Percentiles rank a stretch among this genome's conserved stretches.
These are phyloP conservation scores for Rhynchophorus ferrugineus DNA, from an alignment of 1,140 invertebrate species.

Conservation along the genomic window DNA sequence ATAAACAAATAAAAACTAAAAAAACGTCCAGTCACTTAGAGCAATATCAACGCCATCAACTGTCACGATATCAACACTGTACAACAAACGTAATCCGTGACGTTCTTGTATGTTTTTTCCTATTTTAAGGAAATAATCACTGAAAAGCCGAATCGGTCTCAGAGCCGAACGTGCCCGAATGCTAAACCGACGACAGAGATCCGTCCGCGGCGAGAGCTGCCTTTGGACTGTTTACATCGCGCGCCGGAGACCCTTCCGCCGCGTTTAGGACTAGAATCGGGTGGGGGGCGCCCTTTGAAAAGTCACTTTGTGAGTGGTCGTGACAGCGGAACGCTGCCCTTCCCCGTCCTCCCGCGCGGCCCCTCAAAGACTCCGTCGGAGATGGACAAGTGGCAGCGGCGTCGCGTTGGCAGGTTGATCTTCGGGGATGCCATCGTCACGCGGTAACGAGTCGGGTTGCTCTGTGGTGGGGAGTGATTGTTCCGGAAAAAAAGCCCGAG, in stretches of 20 bases:
- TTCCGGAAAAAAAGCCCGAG: too few relatives aligned
- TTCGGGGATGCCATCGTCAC: neutral
- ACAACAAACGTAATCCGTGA: too few relatives aligned
- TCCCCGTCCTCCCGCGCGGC: constrained; percentile 23
- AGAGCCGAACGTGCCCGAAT: constrained; percentile 15
- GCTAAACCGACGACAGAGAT: constrained; percentile 8
- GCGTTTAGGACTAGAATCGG: constrained; percentile 23
- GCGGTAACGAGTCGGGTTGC: neutral
- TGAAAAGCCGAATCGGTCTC: constrained; percentile 2
- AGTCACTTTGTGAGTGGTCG: constrained; percentile 33
- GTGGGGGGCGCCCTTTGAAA: constrained; percentile 27
- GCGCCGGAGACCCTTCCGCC: constrained; percentile 19
- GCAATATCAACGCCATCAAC: too few relatives aligned
- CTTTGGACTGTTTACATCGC: constrained; percentile 28
- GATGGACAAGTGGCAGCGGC: constrained; percentile 22
- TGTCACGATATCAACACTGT: too few relatives aligned
- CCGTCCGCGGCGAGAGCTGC: constrained; percentile 13
- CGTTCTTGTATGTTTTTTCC: too few relatives aligned
- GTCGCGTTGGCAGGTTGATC: neutral
- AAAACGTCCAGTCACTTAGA: too few relatives aligned
- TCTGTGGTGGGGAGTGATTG: neutral
- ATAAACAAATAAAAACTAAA: too few relatives aligned
- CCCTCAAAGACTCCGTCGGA: constrained; percentile 19
- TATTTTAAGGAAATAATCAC: too few relatives aligned
- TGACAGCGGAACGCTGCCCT: constrained; percentile 23